Conservation (phyloP, 2,888 invertebrate genomes). For the Trypoxylon attenuatum region DNA sequence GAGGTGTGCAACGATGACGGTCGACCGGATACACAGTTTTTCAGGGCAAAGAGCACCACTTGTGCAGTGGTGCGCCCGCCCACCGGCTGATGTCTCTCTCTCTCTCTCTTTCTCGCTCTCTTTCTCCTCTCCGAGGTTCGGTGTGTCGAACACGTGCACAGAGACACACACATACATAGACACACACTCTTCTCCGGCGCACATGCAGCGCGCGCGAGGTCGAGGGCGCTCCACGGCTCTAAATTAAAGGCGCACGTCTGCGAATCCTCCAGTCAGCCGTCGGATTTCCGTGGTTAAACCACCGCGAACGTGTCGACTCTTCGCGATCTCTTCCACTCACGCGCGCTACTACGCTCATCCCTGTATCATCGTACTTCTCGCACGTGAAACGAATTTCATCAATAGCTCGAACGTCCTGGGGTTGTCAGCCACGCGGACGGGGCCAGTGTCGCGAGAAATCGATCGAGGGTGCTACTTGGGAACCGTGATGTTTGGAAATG, state of each 20-base stretch:
- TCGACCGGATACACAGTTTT: neutral
- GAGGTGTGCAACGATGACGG: slow-evolving; percentile 8
- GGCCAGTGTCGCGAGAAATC: no score
- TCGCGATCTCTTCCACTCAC: slow-evolving; percentile 3
- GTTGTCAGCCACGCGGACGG: no score
- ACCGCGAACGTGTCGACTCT: slow-evolving; percentile 33
- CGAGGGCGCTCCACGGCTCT: slow-evolving; percentile 70
- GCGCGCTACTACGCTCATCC: neutral
- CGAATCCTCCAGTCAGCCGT: slow-evolving; percentile 70
- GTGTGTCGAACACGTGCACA: slow-evolving; percentile 7
- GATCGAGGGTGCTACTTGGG: no score
- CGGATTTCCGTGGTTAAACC: slow-evolving; percentile 64
- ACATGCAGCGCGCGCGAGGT: slow-evolving; percentile 59
- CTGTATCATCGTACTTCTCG: no score
- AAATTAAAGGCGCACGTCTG: slow-evolving; percentile 72
- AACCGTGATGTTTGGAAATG: no score
- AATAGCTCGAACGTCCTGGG: no score
- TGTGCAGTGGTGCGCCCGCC: slow-evolving; percentile 15
- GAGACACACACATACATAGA: slow-evolving; percentile 5
- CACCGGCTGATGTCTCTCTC: no score
- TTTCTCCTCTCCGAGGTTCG: no score
- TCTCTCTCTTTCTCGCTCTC: no score
- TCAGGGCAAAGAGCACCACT: neutral
- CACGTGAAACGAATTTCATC: no score
- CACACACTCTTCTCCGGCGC: slow-evolving; percentile 4